phyloP scores from a whole-genome alignment of 2,797 vertebrate species.

The Danio albolineatus region DNA sequence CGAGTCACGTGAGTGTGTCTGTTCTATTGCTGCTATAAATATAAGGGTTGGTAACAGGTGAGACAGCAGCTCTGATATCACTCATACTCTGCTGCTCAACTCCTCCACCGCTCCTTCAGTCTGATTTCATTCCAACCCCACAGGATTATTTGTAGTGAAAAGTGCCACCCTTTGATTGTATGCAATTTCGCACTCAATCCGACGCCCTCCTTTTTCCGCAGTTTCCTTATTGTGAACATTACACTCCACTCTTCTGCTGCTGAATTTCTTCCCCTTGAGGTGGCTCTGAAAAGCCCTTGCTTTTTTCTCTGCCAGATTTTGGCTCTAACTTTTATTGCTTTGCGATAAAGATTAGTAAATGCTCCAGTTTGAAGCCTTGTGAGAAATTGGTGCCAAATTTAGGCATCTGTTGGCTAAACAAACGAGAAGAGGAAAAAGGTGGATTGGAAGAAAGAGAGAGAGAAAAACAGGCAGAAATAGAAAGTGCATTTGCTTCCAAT shows the following conservation, averaged over 20 bases:
- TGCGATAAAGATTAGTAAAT: constrained; percentile 24
- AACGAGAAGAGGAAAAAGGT: neutral
- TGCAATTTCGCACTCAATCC: constrained; percentile 13
- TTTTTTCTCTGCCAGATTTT: constrained; percentile 1
- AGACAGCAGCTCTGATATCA: constrained; percentile 38
- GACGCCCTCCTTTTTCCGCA: neutral
- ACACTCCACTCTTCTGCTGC: neutral
- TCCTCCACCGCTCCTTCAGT: neutral
- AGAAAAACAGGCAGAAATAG: neutral
- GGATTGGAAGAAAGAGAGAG: constrained; percentile 4
- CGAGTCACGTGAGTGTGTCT: neutral
- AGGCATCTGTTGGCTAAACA: constrained; percentile 25
- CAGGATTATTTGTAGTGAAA: constrained; percentile 36
- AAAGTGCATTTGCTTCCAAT: constrained; percentile 6
- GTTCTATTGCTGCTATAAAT: constrained; percentile 34
- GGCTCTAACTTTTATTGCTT: constrained; percentile 23
- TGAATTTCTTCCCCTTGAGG: constrained; percentile 4
- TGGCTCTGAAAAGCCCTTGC: constrained; percentile 13
- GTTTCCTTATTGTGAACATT: constrained; percentile 29
- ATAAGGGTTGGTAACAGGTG: constrained; percentile 35
- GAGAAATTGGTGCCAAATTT: constrained; percentile 21
- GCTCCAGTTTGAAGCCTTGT: constrained; percentile 24
- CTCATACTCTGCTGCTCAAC: constrained; percentile 13
- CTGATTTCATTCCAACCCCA: constrained; percentile 27
- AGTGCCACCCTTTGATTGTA: constrained; percentile 36